Evolutionary conservation across 2,797 vertebrate genomes (phyloP).

Genomic region (Halcyon chelicuti): DNA sequence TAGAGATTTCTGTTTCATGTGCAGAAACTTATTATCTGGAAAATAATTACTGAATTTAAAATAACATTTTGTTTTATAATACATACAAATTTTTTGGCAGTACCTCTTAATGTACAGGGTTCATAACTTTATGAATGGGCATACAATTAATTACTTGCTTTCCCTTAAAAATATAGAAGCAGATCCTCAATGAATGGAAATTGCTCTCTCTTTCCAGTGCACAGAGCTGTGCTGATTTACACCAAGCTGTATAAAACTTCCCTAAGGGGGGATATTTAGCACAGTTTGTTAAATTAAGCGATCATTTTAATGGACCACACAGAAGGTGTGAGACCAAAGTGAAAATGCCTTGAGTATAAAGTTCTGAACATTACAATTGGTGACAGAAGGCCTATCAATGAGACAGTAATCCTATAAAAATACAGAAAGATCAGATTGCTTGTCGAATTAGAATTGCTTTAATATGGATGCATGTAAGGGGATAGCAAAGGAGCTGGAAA

Average conservation of each 20-base stretch:
- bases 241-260: neutral
- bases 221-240: neutral
- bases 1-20: neutral
- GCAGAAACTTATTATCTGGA: neutral
- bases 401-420: conserved; percentile 58
- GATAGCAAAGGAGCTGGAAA: conserved; percentile 54
- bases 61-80: neutral
- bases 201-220: neutral
- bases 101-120: neutral
- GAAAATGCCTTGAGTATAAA: conserved; percentile 35
- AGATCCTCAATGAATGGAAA: neutral
- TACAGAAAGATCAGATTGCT: conserved; percentile 45
- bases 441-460: conserved; percentile 31
- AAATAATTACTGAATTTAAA: neutral
- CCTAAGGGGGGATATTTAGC: neutral
- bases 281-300: conserved; percentile 25
- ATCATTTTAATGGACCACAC: conserved; percentile 18
- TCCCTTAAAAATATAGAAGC: neutral
- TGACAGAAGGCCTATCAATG: conserved; percentile 69
- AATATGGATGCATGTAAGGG: conserved; percentile 14
- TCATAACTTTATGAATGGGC: neutral
- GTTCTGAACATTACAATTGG: conserved; percentile 24
- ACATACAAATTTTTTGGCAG: neutral
- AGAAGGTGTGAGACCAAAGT: conserved; percentile 47
- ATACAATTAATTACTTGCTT: neutral